Base-by-base conservation (phyloP, 1,140 invertebrate genomes). In the Holotrichia oblita region DNA sequence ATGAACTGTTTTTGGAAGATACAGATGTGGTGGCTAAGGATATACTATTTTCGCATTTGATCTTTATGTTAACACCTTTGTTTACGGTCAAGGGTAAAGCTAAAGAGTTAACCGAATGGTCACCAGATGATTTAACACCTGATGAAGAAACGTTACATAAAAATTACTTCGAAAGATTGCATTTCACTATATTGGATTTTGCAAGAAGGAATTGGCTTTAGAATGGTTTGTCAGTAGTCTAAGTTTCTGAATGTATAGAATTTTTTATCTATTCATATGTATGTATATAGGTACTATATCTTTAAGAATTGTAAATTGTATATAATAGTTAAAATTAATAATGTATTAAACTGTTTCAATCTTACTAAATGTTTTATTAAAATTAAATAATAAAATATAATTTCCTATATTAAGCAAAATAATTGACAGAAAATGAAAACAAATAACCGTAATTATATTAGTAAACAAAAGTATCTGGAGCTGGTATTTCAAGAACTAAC, bases 1-100 rank as follows among this genome's bases (percentile, higher is more conserved):
- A 76, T n/a, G 69, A 81, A 64, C 48, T 55, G 12, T 82, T 81
- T 59, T 34, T 77, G 64, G 78, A 83, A 55, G 81, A 83, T 79
- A 77, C 84, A 0, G 73, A 78, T 17, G 24, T 27, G 10, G 22
- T 22, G 40, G 79, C 78, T 20, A 24, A 10, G 40, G 41, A 77
- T 0, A 17, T 41, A 0, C 75, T 83, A 78, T 80, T 84, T 74
- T 44, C 34, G 0, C 83, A 83, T 80, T 41, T 64, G 12, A 20
- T 80, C 1, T 76, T 83, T 9, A 82, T 84, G 79, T 77, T 81
- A 42, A 24, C 40, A 44, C 41, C 41, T 42, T 41, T 76, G 17
- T 76, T 44, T 22, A 76, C 12, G 10, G 41, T 40, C 7, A 76
- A 12, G n/a, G 41, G n/a, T n/a, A 41, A 20, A 20, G 40, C 73